Conservation (phyloP, 2,113 vertebrate genomes). For the Sinocyclocheilus anophthalmus region DNA sequence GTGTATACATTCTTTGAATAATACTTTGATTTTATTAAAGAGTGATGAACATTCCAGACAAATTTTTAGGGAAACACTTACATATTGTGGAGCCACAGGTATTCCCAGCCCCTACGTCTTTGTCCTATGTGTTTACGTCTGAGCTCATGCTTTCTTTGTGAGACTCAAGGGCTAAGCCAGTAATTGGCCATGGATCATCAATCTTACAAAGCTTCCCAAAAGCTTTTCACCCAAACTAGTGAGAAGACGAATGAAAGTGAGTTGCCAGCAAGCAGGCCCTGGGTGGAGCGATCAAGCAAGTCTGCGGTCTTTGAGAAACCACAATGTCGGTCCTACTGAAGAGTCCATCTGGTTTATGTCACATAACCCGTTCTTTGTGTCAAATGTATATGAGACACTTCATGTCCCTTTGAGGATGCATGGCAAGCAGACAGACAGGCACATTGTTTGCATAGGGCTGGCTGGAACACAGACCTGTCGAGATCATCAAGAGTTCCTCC, state of each 20-base stretch:
- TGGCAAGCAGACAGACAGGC: constrained; percentile 36
- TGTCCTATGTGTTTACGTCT: constrained; percentile 69
- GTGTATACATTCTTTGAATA: not conserved
- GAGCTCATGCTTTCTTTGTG: constrained; percentile 66
- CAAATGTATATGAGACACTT: constrained; percentile 46
- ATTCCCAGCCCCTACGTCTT: constrained; percentile 61
- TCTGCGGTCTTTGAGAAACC: constrained; percentile 52
- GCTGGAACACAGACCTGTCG: constrained; percentile 31
- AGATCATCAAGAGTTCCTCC: constrained; percentile 38
- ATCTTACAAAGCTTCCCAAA: constrained; percentile 67
- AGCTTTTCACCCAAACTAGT: constrained; percentile 62
- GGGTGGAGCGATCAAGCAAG: constrained; percentile 49
- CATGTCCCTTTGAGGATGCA: constrained; percentile 36
- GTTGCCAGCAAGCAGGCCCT: constrained; percentile 53
- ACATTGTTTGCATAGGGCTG: constrained; percentile 37
- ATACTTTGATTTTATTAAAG: not conserved
- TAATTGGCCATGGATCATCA: constrained; percentile 80
- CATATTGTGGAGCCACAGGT: constrained; percentile 62
- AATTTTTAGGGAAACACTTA: constrained; percentile 15
- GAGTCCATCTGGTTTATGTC: constrained; percentile 58
- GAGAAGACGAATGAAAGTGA: constrained; percentile 67
- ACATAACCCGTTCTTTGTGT: constrained; percentile 46
- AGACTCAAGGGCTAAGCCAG: constrained; percentile 71
- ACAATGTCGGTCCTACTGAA: constrained; percentile 35
- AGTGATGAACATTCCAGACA: constrained; percentile 24